Base-by-base conservation (phyloP, 2,797 vertebrate genomes). In the Leucoraja ocellata region DNA sequence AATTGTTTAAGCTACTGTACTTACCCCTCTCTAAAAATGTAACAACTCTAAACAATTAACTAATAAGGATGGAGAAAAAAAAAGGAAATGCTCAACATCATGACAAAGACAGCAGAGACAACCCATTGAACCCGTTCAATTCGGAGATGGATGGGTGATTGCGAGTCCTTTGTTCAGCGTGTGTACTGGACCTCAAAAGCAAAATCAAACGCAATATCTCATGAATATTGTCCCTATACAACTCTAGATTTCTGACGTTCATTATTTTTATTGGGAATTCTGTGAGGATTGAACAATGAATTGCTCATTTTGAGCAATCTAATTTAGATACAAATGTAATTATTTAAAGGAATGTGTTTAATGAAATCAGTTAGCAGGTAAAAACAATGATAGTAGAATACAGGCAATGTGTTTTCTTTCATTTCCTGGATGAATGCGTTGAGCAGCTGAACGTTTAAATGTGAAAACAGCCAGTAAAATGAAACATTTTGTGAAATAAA, bases 381-480 rank as follows among this genome's bases (percentile, higher is more conserved):
- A 92, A 92, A 92, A 10, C 73, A 92, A 76, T 76, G 73, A 76
- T 71, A 76, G 71, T 18, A n/a, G 25, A 54, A 28, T 74, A 18
- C 21, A 58, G 71, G 73, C 39, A 46, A 92, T 76, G 25, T n/a
- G 13, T 28, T 92, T 92, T 81, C 36, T 65, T 91, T 92, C 90
- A 92, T 76, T 92, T 92, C 90, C 90, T 92, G 90, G 71, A 92
- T 92, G 90, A 92, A 92, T n/a, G 90, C 39, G 6, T 74, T 54
- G 39, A 58, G 25, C 39, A 76, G 21, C 39, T 74, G 6, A 58
- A 6, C 76, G 25, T 58, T 92, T 76, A 28, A 91, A 54, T 39
- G 90, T 74, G 36, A 74, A 36, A 76, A 16, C 68, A 92, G 90
- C 46, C 71, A 92, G 71, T 92, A 76, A 92, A 92, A 58, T 76